phyloP scores from a whole-genome alignment of 1,140 invertebrate genomes.

The Monomorium pharaonis region DNA sequence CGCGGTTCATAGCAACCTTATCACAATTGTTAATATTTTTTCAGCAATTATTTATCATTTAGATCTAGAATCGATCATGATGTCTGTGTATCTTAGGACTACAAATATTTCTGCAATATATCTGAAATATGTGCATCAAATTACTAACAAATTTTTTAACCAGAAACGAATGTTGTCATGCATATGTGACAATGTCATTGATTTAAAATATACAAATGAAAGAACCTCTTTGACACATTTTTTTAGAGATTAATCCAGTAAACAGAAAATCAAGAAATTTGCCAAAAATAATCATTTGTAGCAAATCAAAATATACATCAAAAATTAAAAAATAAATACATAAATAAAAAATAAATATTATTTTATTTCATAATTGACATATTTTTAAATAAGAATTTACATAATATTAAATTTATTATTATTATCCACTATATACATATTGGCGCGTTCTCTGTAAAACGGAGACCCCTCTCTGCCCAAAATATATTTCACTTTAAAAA shows the following conservation, averaged over 20 bases:
- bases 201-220: neutral
- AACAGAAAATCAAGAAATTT: neutral
- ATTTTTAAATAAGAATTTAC: too few relatives aligned
- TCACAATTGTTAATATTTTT: neutral
- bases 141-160: slow-evolving; percentile 17
- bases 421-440: too few relatives aligned
- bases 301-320: neutral
- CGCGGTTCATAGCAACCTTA: too few relatives aligned
- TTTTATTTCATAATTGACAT: neutral
- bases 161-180: neutral
- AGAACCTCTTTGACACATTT: slow-evolving; percentile 10
- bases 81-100: neutral
- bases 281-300: neutral
- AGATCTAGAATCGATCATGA: neutral
- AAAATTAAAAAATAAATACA: neutral
- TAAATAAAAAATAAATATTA: neutral
- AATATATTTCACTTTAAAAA: too few relatives aligned
- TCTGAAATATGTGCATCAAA: neutral
- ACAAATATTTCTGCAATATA: neutral
- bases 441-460: too few relatives aligned
- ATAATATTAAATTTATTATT: too few relatives aligned
- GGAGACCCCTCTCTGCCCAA: too few relatives aligned
- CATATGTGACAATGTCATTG: slow-evolving; percentile 20
- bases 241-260: neutral
- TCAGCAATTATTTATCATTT: slow-evolving; percentile 4